Evolutionary conservation across 2,888 invertebrate species (phyloP).

Genomic region (Baccha elongata): DNA sequence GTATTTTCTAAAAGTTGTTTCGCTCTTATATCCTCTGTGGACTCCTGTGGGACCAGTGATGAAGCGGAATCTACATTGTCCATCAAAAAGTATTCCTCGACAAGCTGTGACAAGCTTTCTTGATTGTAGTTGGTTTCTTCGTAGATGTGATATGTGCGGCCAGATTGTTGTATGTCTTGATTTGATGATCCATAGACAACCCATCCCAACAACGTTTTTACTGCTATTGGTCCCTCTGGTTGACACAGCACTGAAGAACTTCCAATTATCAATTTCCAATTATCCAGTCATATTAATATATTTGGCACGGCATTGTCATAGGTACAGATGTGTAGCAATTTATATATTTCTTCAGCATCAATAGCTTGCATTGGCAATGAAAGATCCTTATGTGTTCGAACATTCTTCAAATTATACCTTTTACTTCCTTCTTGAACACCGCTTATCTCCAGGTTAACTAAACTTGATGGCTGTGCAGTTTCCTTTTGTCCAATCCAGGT

Average conservation of each 20-base stretch:
- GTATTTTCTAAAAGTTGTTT: neutral
- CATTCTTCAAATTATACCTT: too few relatives aligned
- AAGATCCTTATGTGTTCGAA: neutral
- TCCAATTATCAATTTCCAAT: too few relatives aligned
- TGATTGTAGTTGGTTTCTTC: neutral
- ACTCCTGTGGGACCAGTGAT: neutral
- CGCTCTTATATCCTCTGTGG: neutral
- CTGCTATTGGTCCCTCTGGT: neutral
- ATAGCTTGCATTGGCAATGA: slow-evolving; percentile 6
- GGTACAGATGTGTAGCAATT: neutral
- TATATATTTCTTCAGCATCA: neutral
- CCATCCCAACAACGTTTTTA: slow-evolving; percentile 3
- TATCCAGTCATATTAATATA: slow-evolving; percentile 5
- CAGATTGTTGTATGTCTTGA: neutral
- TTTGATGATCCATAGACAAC: slow-evolving; percentile 14
- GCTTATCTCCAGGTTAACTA: neutral
- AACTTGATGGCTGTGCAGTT: neutral
- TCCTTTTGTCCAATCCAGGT: too few relatives aligned
- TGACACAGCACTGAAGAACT: neutral
- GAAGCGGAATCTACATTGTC: neutral
- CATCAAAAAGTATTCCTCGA: neutral
- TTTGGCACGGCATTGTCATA: neutral
- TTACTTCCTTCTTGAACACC: too few relatives aligned
- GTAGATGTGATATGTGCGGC: neutral
- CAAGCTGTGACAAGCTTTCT: neutral